Evolutionary conservation across 92 coral and sea anemone species (phyloP).

Genomic region (Bergia puertoricense): DNA sequence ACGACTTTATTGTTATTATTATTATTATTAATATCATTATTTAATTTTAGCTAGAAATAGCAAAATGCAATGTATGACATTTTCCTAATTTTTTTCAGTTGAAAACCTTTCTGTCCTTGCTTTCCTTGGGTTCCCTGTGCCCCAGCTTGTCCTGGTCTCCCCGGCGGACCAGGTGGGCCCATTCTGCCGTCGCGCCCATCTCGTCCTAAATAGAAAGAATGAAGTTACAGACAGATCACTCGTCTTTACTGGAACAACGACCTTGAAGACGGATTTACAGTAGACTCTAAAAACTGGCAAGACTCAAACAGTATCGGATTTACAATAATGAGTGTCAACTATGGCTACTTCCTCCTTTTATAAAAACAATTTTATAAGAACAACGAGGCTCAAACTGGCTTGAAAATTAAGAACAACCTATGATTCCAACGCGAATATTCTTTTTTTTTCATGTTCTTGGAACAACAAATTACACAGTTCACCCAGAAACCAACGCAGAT

Average conservation of each 20-base stretch:
- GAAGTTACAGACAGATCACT: background rate
- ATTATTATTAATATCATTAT: too few relatives aligned
- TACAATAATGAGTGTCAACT: background rate
- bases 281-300: background rate
- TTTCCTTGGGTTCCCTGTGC: conserved; percentile 25
- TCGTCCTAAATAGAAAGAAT: conserved; percentile 7
- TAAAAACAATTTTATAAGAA: too few relatives aligned
- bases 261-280: background rate
- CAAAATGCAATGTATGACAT: background rate
- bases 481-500: too few relatives aligned
- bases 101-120: background rate
- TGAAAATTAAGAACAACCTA: too few relatives aligned
- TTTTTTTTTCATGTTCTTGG: too few relatives aligned
- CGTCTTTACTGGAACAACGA: background rate
- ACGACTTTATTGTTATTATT: too few relatives aligned
- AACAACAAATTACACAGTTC: too few relatives aligned
- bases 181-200: conserved; percentile 25
- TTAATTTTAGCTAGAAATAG: background rate
- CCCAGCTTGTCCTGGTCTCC: conserved; percentile 1
- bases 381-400: too few relatives aligned
- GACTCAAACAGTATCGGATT: background rate
- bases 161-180: conserved; percentile 9
- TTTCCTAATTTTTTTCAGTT: background rate
- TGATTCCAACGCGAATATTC: too few relatives aligned
- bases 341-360: too few relatives aligned